Evolutionary conservation across 2,888 invertebrate species (phyloP), one percentile per base, ranked within the genome.

Genomic region (Sphinx pinastri): DNA sequence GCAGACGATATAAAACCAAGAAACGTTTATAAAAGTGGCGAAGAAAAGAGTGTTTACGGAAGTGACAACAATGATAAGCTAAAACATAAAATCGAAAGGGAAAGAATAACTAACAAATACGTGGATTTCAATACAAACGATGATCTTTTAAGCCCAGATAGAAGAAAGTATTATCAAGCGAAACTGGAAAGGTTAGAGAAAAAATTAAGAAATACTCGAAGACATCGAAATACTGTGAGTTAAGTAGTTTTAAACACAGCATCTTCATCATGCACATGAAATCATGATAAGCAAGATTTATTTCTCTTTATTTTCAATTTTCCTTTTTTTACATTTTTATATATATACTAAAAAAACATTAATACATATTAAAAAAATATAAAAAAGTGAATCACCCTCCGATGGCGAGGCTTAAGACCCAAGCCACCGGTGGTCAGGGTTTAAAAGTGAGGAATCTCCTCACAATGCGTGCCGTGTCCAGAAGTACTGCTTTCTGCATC

Each of bases 141-240:
- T 19, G 86, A 88, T 60, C 74, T 75, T 4, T 71, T 90, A 8
- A 82, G 82, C 73, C 14, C 72, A 51, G 88, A 88, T 25, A 84
- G 89, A 77, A 84, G 85, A 70, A 87, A 84, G 69, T 91, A 81
- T 76, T 91, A 91, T 72, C 88, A 90, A 72, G 84, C 88, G 1
- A 91, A 87, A 79, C 76, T 92, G 5, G 84, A 88, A 47, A 84
- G 81, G 69, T 78, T 92, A 12, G 83, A 87, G 68, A 83, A 79
- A 57, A 87, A 80, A 73, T 72, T 88, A 11, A 81, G 77, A 11
- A 75, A 71, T 31, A 70, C 75, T 16, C 77, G 79, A 5, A 78
- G 77, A 71, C 79, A 71, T 38, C 79, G 75, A 7, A 82, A 77
- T 71, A 72, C 78, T 3, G 84, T 84, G 76, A 79, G 82, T 63